Conservation (phyloP, 2,888 invertebrate genomes). For the Harmothoe impar region DNA sequence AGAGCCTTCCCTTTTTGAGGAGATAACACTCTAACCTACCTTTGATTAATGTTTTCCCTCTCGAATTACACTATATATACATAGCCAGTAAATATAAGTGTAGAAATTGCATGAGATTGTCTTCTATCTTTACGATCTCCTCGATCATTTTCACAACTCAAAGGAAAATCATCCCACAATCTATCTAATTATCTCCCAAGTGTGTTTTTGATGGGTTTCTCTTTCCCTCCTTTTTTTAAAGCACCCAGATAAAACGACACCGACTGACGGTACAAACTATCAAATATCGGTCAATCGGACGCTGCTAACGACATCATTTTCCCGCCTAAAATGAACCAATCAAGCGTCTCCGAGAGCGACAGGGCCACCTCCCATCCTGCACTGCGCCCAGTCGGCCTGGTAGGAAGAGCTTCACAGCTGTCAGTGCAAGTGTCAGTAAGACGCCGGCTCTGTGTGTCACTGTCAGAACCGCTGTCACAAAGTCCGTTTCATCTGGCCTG, state of each 20-base stretch:
- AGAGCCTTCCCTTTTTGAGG: not conserved
- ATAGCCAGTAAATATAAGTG: not conserved
- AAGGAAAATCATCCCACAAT: not conserved
- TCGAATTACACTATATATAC: not conserved
- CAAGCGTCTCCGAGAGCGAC: not conserved
- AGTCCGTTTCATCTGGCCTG: constrained; percentile 43
- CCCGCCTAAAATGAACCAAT: constrained; percentile 34
- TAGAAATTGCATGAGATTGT: not conserved
- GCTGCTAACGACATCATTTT: not conserved
- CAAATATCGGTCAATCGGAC: constrained; percentile 18
- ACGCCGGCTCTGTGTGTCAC: not conserved
- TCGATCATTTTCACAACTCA: not conserved
- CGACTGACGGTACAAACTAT: constrained; percentile 13
- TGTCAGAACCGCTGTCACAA: not conserved
- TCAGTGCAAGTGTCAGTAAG: constrained; percentile 17
- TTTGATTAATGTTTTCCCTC: not conserved
- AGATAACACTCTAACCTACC: not conserved
- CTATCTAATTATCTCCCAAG: not conserved
- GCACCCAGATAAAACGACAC: not conserved
- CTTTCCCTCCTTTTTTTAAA: not conserved
- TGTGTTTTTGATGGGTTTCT: not conserved
- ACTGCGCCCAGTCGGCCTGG: not conserved
- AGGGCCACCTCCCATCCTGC: not conserved
- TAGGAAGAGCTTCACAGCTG: constrained; percentile 19
- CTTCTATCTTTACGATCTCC: not conserved